Percentiles rank a stretch among this genome's conserved stretches.
These are phyloP conservation scores for Galbula dea DNA, from an alignment of 2,113 vertebrate species.

Conservation along the genomic window DNA sequence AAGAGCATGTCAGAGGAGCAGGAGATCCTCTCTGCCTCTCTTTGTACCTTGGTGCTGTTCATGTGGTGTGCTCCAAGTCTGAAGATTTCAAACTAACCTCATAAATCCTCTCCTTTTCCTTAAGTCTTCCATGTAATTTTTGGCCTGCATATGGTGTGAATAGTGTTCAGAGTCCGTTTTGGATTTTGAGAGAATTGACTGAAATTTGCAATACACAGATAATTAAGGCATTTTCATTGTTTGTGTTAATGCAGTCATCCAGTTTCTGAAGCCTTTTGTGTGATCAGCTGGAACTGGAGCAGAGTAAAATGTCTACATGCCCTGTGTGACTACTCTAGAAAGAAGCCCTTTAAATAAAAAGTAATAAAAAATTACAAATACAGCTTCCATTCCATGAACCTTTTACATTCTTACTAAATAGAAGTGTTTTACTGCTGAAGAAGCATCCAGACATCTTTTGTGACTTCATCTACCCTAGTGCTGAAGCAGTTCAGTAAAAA, in stretches of 20 bases:
- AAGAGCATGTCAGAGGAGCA: background rate
- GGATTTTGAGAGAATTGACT: background rate
- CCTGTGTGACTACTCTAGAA: background rate
- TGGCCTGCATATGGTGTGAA: background rate
- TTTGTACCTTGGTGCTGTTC: background rate
- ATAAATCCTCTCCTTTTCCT: background rate
- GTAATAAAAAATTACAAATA: background rate
- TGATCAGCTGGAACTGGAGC: background rate
- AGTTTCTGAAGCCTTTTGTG: background rate
- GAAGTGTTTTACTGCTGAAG: background rate
- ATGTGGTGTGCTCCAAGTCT: background rate
- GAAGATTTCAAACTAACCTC: background rate
- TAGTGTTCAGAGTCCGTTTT: background rate
- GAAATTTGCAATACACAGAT: background rate
- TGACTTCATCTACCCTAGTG: background rate
- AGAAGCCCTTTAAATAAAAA: background rate
- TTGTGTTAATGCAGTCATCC: background rate
- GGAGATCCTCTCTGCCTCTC: background rate
- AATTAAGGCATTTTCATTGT: background rate
- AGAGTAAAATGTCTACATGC: background rate
- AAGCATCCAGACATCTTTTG: background rate
- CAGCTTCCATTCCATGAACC: background rate
- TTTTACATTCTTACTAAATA: background rate
- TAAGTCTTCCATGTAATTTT: background rate
- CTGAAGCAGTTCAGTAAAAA: constrained; percentile 18